phyloP scores from a whole-genome alignment of 2,888 invertebrate genomes.

The Xestia c-nigrum region DNA sequence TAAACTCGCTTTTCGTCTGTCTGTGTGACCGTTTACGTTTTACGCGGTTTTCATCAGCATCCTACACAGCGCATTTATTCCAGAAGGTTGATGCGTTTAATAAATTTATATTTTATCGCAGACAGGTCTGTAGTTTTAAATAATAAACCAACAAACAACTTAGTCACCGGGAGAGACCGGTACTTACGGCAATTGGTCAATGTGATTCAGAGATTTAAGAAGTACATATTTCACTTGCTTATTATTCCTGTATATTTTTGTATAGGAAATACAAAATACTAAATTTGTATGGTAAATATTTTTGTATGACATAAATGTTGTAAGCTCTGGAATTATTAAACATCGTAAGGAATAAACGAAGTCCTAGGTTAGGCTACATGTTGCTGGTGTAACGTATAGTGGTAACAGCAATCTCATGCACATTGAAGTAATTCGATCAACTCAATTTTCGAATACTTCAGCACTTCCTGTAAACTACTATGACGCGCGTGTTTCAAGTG shows the following conservation, averaged over 20 bases:
- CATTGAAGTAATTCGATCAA: conserved; percentile 14
- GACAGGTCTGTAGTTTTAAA: neutral
- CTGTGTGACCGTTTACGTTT: neutral
- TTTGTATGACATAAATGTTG: neutral
- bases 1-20: neutral
- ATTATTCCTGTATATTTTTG: neutral
- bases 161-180: conserved; percentile 22
- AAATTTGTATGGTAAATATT: too few relatives aligned
- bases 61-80: neutral
- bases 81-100: neutral
- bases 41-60: neutral
- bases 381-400: neutral
- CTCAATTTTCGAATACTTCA: conserved; percentile 29
- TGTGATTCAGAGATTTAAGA: conserved; percentile 30
- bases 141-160: neutral
- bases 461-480: conserved; percentile 33
- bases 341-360: neutral
- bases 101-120: neutral
- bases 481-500: conserved; percentile 47
- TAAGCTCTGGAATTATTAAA: neutral
- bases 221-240: neutral
- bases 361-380: neutral
- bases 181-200: conserved; percentile 9
- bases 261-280: too few relatives aligned
- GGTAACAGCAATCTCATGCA: neutral